phyloP scores from a whole-genome alignment of 2,888 invertebrate species.

The Disparrhopalites patrizii region DNA sequence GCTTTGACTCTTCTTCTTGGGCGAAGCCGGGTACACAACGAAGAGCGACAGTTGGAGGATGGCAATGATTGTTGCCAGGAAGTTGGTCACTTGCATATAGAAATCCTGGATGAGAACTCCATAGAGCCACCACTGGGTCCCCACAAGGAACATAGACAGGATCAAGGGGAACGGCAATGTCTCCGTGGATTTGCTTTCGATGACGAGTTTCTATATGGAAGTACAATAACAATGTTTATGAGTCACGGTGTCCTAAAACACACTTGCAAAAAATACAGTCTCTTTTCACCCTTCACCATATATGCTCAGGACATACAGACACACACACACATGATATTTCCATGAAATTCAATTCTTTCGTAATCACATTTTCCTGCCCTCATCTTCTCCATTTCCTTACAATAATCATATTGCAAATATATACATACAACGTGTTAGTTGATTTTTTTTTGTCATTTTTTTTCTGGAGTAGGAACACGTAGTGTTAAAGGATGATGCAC shows the following conservation, averaged over 20 bases:
- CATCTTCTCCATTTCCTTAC: no score
- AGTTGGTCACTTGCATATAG: slow-evolving; percentile 64
- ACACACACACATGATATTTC: no score
- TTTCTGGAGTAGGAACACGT: no score
- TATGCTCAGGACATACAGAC: neutral
- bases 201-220: slow-evolving; percentile 64
- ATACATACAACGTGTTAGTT: no score
- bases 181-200: slow-evolving; percentile 75
- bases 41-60: slow-evolving; percentile 64
- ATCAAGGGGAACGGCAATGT: slow-evolving; percentile 85
- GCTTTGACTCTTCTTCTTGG: neutral
- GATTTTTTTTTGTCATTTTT: no score
- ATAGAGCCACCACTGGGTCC: slow-evolving; percentile 74
- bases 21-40: slow-evolving; percentile 60
- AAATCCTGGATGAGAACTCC: slow-evolving; percentile 70
- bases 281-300: neutral
- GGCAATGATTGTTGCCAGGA: slow-evolving; percentile 47
- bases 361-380: no score
- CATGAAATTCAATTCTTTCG: no score
- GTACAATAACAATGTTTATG: neutral
- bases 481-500: no score
- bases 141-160: slow-evolving; percentile 72
- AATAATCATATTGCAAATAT: no score
- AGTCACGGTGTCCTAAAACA: neutral
- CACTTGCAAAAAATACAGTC: neutral